Base-by-base conservation (phyloP, 1,140 invertebrate species). In the Dendroctonus ponderosae region DNA sequence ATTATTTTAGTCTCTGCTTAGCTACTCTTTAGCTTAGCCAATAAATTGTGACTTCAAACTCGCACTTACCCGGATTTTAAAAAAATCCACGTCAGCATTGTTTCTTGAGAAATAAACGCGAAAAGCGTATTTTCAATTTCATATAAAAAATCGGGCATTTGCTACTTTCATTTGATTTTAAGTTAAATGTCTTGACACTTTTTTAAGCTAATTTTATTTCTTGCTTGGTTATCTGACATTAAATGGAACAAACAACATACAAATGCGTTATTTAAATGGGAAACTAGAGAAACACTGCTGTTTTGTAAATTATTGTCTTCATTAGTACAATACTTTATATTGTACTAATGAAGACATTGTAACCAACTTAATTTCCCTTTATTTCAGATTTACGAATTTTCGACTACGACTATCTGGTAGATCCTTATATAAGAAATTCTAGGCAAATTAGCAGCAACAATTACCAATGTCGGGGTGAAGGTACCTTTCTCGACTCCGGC, bases 401-500 rank as follows among this genome's bases (percentile, higher is more conserved):
- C 52, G 59, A 68, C 15, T 62, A 68, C 42, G 61, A 63, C 39
- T 62, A 62, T 41, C 15, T 57, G 8, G 15, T 68, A 43, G 53
- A 63, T 40, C 61, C 59, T 42, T 57, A 53, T 14, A 37, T 41
- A 38, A 41, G 61, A 46, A 65, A 68, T 40, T 50, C 64, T 11
- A 65, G 66, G 42, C 65, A 69, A 62, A 59, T 71, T 61, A 50
- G 41, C 7, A 62, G 54, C 11, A 49, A 51, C 5, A 63, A 66
- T 43, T 67, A 65, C 48, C 40, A 14, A 49, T 72, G 71, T 46
- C 57, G 69, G 5, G 62, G 56, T 26, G 76, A 79, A 73, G 77
- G 77, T 14, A 75, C 71, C 15, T 71, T 74, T 66, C 56, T 71
- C 0, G 76, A 78, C 66, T 53, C 62, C 7, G 38, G 63, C 8